Base-by-base conservation (phyloP, 2,797 vertebrate genomes). In the Alcedo quadribrachys region DNA sequence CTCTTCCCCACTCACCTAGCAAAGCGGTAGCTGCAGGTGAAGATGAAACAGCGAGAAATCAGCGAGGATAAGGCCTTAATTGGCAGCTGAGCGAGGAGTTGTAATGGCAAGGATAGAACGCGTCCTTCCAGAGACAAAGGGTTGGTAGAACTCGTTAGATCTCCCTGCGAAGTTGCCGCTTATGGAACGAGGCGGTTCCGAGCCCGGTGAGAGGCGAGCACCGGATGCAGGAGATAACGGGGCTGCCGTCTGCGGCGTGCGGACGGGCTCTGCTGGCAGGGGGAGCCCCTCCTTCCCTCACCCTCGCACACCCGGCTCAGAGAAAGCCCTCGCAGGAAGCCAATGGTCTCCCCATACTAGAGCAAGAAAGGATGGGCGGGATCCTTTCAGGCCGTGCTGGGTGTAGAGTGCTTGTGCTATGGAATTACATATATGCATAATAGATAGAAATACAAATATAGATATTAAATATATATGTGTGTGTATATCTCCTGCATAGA, bases 301-400 rank as follows among this genome's bases (percentile, higher is more conserved):
- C 87, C 82, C 92, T 66, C 70, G 83, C 67, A 87, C 46, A 14
- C 30, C 24, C 65, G 27, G 74, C 70, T n/a, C 20, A 58, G 30
- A 87, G 93, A 89, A 83, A 81, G 62, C 63, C 22, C 77, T 69
- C 53, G 18, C 40, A 76, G 68, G 33, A 63, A 24, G 70, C 67
- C 81, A 84, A 61, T 24, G 11, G 8, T 63, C 33, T 60, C 75
- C 76, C 78, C 60, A 87, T 24, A 63, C 42, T 6, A 68, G 61
- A 24, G 62, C 8, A 87, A 18, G 25, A 20, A 66, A 65, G 46
- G n/a, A 32, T 18, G 9, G 33, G 37, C 40, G 53, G 18, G 55
- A 32, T 22, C 28, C 51, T 87, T 57, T 50, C 28, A 51, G 43
- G 67, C 7, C 3, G 17, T 3, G 12, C 61, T 60, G 8, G 32